These are phyloP conservation scores for Salminus brasiliensis DNA, from an alignment of 2,113 vertebrate genomes.

Conservation along the genomic window DNA sequence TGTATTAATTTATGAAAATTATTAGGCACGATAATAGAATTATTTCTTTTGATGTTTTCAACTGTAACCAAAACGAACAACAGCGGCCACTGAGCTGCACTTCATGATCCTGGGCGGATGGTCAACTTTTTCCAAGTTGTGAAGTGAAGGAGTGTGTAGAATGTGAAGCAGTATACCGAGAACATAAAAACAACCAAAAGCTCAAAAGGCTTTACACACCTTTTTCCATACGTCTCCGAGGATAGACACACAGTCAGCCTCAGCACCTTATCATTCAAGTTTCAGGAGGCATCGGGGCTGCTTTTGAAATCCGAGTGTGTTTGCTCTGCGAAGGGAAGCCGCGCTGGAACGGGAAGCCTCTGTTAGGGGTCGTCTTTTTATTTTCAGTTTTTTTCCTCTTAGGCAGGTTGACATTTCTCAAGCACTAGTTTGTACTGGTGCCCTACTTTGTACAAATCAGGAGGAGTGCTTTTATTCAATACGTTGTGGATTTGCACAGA, in stretches of 20 bases:
- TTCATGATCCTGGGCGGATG: background rate
- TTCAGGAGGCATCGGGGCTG: background rate
- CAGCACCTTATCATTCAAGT: background rate
- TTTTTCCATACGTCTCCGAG: background rate
- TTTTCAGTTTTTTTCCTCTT: background rate
- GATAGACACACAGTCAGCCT: background rate
- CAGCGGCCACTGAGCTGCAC: background rate
- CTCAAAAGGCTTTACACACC: background rate
- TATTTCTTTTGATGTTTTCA: background rate
- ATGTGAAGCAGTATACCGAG: background rate
- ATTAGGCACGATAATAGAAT: no score
- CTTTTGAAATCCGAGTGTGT: conserved; percentile 5
- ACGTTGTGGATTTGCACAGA: background rate
- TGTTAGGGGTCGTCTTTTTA: background rate
- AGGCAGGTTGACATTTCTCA: conserved; percentile 23
- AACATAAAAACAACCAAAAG: background rate
- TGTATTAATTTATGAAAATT: no score
- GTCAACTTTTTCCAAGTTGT: background rate
- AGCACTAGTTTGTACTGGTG: background rate
- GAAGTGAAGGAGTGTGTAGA: no score
- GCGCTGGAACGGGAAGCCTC: background rate
- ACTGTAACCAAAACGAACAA: background rate
- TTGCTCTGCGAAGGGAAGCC: background rate
- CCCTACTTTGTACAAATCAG: background rate
- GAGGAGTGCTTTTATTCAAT: background rate